Conservation (phyloP, 1,140 invertebrate genomes). For the Leptopilina boulardi region DNA sequence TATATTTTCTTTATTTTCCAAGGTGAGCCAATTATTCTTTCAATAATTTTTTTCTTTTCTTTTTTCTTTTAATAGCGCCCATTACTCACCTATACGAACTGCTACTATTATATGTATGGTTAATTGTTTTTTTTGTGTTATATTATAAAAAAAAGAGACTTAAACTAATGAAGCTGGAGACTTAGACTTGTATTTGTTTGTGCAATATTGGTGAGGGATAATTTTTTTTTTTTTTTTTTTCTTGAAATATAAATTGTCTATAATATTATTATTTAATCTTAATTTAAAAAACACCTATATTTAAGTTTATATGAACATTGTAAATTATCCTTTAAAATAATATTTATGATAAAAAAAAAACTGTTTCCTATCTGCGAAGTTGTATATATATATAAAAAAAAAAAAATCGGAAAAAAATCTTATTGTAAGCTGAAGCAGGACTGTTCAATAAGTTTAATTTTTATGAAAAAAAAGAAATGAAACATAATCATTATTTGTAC, state of each 20-base stretch:
- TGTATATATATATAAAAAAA: constrained; percentile 29
- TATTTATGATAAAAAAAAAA: neutral
- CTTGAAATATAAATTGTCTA: neutral
- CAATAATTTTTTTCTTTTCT: neutral
- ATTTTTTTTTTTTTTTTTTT: neutral
- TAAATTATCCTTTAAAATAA: neutral
- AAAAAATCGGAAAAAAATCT: neutral
- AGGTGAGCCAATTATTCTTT: neutral
- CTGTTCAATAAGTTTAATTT: constrained; percentile 49
- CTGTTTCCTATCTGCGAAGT: neutral
- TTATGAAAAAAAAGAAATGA: neutral
- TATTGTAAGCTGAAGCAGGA: constrained; percentile 39
- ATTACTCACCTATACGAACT: neutral
- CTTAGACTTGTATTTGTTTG: neutral
- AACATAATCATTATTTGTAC: constrained; percentile 41
- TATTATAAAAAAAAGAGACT: neutral
- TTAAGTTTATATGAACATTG: neutral
- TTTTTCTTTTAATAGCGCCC: neutral
- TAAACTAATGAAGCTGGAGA: neutral
- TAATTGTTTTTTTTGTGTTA: neutral
- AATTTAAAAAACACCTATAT: constrained; percentile 14
- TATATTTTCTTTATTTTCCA: neutral
- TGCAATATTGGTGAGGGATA: neutral
- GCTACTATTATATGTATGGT: neutral
- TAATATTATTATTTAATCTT: neutral